A percentile compares a stretch with the other conserved stretches of the same genome.
These are phyloP conservation scores for Enteromius trimaculatus DNA, from an alignment of 2,797 vertebrate genomes.

Conservation along the genomic window DNA sequence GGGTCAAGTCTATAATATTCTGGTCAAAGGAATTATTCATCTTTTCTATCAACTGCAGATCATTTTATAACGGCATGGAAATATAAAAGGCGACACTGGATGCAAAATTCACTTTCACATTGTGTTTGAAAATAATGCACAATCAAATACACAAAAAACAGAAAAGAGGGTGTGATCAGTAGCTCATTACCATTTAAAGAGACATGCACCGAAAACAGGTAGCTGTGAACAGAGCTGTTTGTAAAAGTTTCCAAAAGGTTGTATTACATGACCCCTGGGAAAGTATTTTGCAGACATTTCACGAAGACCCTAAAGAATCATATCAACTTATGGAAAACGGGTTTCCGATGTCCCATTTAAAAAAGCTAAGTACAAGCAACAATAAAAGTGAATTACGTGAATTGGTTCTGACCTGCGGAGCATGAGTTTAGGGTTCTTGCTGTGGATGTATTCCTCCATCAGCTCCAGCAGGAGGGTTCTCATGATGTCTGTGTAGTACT, in stretches of 20 bases:
- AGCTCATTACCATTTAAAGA: not conserved
- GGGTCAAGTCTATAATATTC: not conserved
- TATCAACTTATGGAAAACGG: not conserved
- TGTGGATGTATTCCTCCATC: constrained; percentile 85
- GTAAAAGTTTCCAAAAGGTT: not conserved
- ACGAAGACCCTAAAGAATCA: not conserved
- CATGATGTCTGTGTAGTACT: constrained; percentile 91
- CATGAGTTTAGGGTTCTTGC: constrained; percentile 90
- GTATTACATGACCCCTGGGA: not conserved
- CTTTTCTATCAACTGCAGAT: not conserved
- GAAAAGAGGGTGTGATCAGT: not conserved
- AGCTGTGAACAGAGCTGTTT: not conserved
- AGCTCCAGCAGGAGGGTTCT: constrained; percentile 86
- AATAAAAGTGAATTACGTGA: not conserved
- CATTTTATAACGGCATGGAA: not conserved
- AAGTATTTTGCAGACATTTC: not conserved
- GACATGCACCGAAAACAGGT: not conserved
- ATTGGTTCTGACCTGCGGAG: constrained; percentile 78
- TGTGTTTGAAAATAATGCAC: not conserved
- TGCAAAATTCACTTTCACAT: not conserved
- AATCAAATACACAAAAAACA: not conserved
- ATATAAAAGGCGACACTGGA: not conserved
- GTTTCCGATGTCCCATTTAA: not conserved
- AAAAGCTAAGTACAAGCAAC: not conserved
- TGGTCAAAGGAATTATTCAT: not conserved